A percentile compares a stretch with the other conserved stretches of the same genome.
Conservation (phyloP, 1,140 invertebrate genomes). For the Thereuonema tuberculata region DNA sequence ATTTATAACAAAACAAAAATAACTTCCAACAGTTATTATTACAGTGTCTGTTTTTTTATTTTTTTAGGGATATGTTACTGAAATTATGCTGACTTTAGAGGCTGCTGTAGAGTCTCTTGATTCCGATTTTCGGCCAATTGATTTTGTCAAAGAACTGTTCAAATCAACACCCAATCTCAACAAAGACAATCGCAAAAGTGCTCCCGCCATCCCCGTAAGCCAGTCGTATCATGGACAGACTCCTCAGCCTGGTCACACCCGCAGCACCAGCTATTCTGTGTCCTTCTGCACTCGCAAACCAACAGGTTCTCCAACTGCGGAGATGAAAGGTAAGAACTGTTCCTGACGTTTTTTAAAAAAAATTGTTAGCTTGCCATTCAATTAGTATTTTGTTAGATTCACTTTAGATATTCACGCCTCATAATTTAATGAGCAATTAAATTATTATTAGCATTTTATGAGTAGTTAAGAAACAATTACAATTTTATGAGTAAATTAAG, state of each 20-base stretch:
- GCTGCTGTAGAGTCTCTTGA: slow-evolving; percentile 73
- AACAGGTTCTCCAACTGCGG: slow-evolving; percentile 38
- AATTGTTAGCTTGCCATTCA: too few species aligned
- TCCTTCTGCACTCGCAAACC: slow-evolving; percentile 64
- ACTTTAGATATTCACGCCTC: too few species aligned
- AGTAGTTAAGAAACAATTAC: too few species aligned
- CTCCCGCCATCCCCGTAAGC: slow-evolving; percentile 16
- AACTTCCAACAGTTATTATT: too few species aligned
- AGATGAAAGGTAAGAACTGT: slow-evolving; percentile 31
- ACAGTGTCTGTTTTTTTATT: too few species aligned
- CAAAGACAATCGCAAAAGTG: slow-evolving; percentile 43
- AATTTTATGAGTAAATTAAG: too few species aligned
- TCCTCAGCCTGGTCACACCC: slow-evolving; percentile 46
- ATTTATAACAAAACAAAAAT: too few species aligned
- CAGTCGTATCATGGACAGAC: slow-evolving; percentile 20
- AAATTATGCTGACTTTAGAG: slow-evolving; percentile 86
- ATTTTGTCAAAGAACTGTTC: slow-evolving; percentile 86
- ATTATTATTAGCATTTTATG: too few species aligned
- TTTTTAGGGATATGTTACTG: slow-evolving; percentile 78
- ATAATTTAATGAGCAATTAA: too few species aligned
- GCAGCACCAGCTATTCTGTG: slow-evolving; percentile 85
- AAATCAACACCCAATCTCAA: slow-evolving; percentile 90
- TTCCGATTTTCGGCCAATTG: slow-evolving; percentile 47
- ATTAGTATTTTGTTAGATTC: too few species aligned
- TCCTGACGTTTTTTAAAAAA: too few species aligned